Evolutionary conservation across 2,888 invertebrate genomes (phyloP).

Genomic region (Coenonympha arcania): DNA sequence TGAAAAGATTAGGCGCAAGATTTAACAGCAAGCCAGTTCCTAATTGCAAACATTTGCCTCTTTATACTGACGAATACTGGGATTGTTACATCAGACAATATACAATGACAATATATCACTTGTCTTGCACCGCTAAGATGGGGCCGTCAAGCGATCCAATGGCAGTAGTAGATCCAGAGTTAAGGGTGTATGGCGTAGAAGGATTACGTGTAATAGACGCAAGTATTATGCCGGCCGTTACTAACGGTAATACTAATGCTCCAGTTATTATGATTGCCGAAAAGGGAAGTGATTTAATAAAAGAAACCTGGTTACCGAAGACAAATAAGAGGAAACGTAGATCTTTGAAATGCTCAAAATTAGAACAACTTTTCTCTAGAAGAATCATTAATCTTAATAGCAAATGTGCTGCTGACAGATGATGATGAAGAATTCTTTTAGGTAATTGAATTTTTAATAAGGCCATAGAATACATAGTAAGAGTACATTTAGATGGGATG

Average conservation of each 20-base stretch:
- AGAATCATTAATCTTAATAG: conserved; percentile 28
- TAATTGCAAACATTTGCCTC: conserved; percentile 85
- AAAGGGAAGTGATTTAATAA: conserved; percentile 87
- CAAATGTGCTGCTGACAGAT: conserved; percentile 46
- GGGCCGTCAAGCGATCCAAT: conserved; percentile 82
- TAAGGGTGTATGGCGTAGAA: conserved; percentile 83
- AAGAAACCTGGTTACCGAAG: conserved; percentile 77
- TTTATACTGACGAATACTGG: conserved; percentile 90
- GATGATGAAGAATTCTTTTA: background rate
- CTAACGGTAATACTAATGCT: conserved; percentile 90
- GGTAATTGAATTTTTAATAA: background rate
- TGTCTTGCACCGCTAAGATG: conserved; percentile 90
- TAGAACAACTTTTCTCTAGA: conserved; percentile 38
- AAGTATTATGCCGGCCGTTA: conserved; percentile 89
- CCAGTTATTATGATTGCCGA: conserved; percentile 91
- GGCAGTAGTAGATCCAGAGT: conserved; percentile 86
- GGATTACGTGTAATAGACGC: conserved; percentile 89
- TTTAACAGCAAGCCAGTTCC: conserved; percentile 83
- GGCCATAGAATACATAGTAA: conserved; percentile 6
- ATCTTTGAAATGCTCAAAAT: conserved; percentile 42
- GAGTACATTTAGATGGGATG: background rate
- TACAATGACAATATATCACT: conserved; percentile 90
- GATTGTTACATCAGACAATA: conserved; percentile 87
- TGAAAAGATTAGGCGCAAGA: conserved; percentile 85
- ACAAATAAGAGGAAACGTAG: conserved; percentile 38